These are phyloP conservation scores for Melieria picta DNA, from an alignment of 2,888 invertebrate species.

Conservation along the genomic window DNA sequence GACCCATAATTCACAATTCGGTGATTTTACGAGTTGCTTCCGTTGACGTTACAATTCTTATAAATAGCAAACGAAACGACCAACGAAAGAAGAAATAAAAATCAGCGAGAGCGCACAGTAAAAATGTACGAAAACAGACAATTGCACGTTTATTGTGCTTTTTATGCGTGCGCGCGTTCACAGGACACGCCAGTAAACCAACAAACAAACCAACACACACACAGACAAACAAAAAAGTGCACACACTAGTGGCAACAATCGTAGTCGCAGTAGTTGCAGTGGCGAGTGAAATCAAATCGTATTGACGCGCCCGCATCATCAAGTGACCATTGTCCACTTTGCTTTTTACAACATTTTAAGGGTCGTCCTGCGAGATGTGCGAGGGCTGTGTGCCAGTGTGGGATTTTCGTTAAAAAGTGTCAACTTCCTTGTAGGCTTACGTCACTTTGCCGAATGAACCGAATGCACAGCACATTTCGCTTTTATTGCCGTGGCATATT, in stretches of 20 bases:
- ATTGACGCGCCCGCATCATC: conserved; percentile 38
- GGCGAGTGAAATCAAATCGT: neutral
- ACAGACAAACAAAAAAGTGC: neutral
- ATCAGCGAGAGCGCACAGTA: neutral
- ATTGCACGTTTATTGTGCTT: conserved; percentile 26
- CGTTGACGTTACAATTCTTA: conserved; percentile 45
- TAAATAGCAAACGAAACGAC: neutral
- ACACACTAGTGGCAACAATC: neutral
- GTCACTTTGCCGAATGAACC: conserved; percentile 5
- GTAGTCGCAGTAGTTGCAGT: conserved; percentile 6
- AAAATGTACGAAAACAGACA: neutral
- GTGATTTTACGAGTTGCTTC: conserved; percentile 64
- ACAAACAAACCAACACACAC: conserved; percentile 8
- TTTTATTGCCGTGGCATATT: conserved; percentile 26
- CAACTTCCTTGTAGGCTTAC: conserved; percentile 25
- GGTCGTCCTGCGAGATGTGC: neutral
- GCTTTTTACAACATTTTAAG: conserved; percentile 17
- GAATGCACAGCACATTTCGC: conserved; percentile 8
- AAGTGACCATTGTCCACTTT: conserved; percentile 38
- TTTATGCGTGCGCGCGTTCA: conserved; percentile 29
- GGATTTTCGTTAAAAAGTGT: conserved; percentile 9
- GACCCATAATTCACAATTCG: conserved; percentile 62
- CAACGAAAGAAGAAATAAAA: neutral
- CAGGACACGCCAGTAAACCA: conserved; percentile 22
- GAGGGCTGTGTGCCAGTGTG: conserved; percentile 20